Percentiles rank a stretch among this genome's conserved stretches.
Evolutionary conservation across 2,113 vertebrate species (phyloP).

Genomic region (Spea bombifrons): DNA sequence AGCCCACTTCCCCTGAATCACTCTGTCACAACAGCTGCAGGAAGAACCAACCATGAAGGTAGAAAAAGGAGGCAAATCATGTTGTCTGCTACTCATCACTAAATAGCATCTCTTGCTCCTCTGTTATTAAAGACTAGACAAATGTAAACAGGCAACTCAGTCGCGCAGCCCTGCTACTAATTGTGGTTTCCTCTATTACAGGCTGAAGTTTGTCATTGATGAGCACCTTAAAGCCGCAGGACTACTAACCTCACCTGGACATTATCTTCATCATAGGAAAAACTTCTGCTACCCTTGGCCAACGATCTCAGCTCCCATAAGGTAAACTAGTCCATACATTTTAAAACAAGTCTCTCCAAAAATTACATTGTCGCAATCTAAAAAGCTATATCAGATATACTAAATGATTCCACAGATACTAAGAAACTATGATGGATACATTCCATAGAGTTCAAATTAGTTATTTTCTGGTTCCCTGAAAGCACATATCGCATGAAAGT

Average conservation of each 20-base stretch:
- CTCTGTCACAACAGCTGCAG: conserved; percentile 3
- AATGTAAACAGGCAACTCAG: conserved; percentile 18
- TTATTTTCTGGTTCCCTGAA: too few species aligned
- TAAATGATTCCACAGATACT: too few species aligned
- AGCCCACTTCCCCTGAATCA: background rate
- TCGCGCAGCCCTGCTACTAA: conserved; percentile 16
- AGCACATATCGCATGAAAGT: too few species aligned
- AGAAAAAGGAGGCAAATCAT: conserved; percentile 14
- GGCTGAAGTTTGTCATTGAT: conserved; percentile 14
- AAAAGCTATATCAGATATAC: too few species aligned
- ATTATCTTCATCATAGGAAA: background rate
- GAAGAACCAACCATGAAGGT: background rate
- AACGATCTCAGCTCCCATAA: too few species aligned
- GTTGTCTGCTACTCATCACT: conserved; percentile 25
- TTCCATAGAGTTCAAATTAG: too few species aligned
- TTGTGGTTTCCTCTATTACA: conserved; percentile 29
- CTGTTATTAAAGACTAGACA: conserved; percentile 35
- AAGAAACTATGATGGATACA: too few species aligned
- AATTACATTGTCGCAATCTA: too few species aligned
- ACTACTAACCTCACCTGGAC: conserved; percentile 14
- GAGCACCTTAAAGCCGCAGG: conserved; percentile 19
- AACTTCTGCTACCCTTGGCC: too few species aligned
- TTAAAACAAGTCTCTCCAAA: too few species aligned
- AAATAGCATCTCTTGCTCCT: conserved; percentile 16
- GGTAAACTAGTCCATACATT: too few species aligned